Conservation (phyloP, 2,113 vertebrate genomes). For the Xerus inauris region DNA sequence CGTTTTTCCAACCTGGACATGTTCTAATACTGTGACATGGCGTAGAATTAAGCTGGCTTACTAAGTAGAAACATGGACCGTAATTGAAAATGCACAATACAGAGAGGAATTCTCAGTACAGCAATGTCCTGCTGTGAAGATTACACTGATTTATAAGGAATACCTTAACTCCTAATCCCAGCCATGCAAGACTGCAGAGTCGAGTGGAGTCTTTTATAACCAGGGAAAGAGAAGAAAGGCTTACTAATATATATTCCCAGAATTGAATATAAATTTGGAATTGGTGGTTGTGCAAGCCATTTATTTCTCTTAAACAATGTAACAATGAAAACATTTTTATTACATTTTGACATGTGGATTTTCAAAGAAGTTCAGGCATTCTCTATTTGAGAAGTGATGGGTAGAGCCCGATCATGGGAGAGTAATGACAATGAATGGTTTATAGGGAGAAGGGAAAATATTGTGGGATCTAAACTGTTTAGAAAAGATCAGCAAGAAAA, state of each 20-base stretch:
- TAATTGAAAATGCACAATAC: slow-evolving; percentile 90
- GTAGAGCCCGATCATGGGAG: slow-evolving; percentile 65
- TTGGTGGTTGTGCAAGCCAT: slow-evolving; percentile 63
- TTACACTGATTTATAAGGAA: slow-evolving; percentile 89
- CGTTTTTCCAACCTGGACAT: slow-evolving; percentile 87
- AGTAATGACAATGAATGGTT: slow-evolving; percentile 79
- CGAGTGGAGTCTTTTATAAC: slow-evolving; percentile 82
- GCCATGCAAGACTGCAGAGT: slow-evolving; percentile 77
- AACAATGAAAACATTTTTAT: slow-evolving; percentile 77
- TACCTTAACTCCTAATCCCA: slow-evolving; percentile 88
- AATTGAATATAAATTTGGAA: slow-evolving; percentile 82
- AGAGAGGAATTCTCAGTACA: slow-evolving; percentile 84
- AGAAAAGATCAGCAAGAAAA: slow-evolving; percentile 80
- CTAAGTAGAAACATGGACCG: slow-evolving; percentile 89
- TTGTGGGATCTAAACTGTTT: slow-evolving; percentile 74
- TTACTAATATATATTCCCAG: slow-evolving; percentile 84
- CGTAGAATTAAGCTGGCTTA: slow-evolving; percentile 91
- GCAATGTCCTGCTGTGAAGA: slow-evolving; percentile 85
- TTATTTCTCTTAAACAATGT: slow-evolving; percentile 77
- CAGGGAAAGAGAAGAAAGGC: slow-evolving; percentile 79
- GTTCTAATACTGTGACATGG: slow-evolving; percentile 90
- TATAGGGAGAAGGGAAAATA: slow-evolving; percentile 72
- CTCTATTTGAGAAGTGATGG: slow-evolving; percentile 74
- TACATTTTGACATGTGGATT: slow-evolving; percentile 80
- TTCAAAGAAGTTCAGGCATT: slow-evolving; percentile 74